A percentile compares a stretch with the other conserved stretches of the same genome.
Conservation (phyloP, 2,113 vertebrate species). For the Lipophrys pholis region DNA sequence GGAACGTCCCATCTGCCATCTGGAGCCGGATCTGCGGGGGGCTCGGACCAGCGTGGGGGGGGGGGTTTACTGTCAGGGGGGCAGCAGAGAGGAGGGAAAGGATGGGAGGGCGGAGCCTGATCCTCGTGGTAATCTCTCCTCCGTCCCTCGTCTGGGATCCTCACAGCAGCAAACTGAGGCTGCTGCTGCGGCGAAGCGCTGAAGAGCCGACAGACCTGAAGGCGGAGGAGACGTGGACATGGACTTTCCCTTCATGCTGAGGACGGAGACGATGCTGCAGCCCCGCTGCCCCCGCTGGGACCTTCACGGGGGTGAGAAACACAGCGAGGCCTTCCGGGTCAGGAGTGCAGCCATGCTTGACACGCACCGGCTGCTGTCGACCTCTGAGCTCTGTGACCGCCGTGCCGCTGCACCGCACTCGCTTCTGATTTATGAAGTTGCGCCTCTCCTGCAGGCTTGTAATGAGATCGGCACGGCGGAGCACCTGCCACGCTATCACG, state of each 20-base stretch:
- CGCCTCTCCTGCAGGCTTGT: slow-evolving; percentile 53
- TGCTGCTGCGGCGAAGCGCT: slow-evolving; percentile 6
- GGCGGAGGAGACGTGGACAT: slow-evolving; percentile 25
- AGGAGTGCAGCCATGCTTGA: slow-evolving; percentile 24
- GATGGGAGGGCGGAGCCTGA: slow-evolving; percentile 44
- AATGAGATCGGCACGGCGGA: slow-evolving; percentile 48
- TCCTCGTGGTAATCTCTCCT: slow-evolving; percentile 50
- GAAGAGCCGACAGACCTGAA: slow-evolving; percentile 12
- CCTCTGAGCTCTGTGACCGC: slow-evolving; percentile 53
- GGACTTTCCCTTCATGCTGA: slow-evolving; percentile 50
- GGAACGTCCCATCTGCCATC: slow-evolving; percentile 52
- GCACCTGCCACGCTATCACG: slow-evolving; percentile 45
- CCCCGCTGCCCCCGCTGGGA: slow-evolving; percentile 74
- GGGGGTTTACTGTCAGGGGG: slow-evolving; percentile 32
- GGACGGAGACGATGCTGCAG: slow-evolving; percentile 52
- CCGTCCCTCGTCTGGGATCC: slow-evolving; percentile 43
- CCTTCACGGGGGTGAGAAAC: slow-evolving; percentile 33
- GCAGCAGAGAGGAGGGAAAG: slow-evolving; percentile 29
- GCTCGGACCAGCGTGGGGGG: slow-evolving; percentile 19
- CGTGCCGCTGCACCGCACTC: slow-evolving; percentile 49
- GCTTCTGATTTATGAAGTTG: slow-evolving; percentile 54
- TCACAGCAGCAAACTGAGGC: slow-evolving; percentile 30
- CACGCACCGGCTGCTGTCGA: slow-evolving; percentile 29
- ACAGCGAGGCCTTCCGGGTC: slow-evolving; percentile 21
- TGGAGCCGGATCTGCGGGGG: slow-evolving; percentile 1